These are phyloP conservation scores for Lontra canadensis DNA, from an alignment of 2,113 vertebrate species.

Conservation along the genomic window DNA sequence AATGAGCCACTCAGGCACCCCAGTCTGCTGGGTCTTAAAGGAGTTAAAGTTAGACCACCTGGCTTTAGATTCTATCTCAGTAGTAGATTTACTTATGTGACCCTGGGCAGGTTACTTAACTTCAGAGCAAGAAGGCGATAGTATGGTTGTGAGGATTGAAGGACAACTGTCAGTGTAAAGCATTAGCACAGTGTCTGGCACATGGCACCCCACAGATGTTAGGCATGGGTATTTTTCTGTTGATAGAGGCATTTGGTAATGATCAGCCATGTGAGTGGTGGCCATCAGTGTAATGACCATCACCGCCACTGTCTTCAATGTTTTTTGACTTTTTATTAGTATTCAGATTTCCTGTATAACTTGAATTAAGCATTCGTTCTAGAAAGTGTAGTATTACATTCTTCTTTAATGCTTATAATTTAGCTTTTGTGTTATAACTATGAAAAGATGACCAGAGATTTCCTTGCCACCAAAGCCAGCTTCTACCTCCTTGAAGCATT, in stretches of 20 bases:
- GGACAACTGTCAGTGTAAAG: constrained; percentile 27
- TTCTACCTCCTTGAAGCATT: background rate
- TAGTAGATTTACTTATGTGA: constrained; percentile 32
- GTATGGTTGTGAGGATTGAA: constrained; percentile 39
- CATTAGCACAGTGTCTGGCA: constrained; percentile 34
- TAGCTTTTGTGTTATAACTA: background rate
- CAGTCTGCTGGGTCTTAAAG: background rate
- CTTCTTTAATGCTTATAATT: background rate
- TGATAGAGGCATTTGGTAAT: background rate
- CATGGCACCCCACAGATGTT: background rate
- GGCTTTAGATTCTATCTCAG: constrained; percentile 49
- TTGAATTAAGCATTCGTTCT: constrained; percentile 22
- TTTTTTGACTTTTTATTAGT: background rate
- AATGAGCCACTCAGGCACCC: no score
- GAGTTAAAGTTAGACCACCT: constrained; percentile 32
- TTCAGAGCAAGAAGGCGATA: constrained; percentile 48
- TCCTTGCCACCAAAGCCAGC: background rate
- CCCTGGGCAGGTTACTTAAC: constrained; percentile 41
- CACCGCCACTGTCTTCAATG: background rate
- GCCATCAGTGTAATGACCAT: background rate
- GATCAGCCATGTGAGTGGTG: background rate
- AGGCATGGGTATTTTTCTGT: background rate
- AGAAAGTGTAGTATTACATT: background rate
- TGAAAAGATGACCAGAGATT: background rate
- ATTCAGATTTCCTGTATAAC: background rate